A percentile compares a stretch with the other conserved stretches of the same genome.
These are phyloP conservation scores for Bombus difficillimus DNA, from an alignment of 1,140 invertebrate species.

Conservation along the genomic window DNA sequence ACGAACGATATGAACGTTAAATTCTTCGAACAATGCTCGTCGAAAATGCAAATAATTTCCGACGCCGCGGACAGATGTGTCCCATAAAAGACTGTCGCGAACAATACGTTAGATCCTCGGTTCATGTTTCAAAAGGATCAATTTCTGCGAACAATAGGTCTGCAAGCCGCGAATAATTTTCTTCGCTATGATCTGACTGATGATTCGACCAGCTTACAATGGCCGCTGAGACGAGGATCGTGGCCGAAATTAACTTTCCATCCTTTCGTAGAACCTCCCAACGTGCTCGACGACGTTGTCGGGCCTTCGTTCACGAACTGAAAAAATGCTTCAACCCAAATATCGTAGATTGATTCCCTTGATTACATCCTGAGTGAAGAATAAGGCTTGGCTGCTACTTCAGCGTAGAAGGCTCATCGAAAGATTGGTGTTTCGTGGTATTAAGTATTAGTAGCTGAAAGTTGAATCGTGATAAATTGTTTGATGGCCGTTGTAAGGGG, in stretches of 20 bases:
- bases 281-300: neutral
- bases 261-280: neutral
- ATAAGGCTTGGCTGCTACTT: slow-evolving; percentile 17
- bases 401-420: neutral
- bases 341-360: slow-evolving; percentile 53
- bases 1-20: neutral
- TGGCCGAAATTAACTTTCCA: slow-evolving; percentile 26
- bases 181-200: neutral
- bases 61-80: neutral
- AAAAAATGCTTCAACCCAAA: slow-evolving; percentile 62
- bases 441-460: neutral
- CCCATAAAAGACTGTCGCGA: slow-evolving; percentile 11
- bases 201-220: neutral
- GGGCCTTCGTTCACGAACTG: neutral
- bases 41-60: slow-evolving; percentile 23
- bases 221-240: neutral
- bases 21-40: slow-evolving; percentile 17
- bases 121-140: slow-evolving; percentile 39
- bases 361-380: slow-evolving; percentile 56
- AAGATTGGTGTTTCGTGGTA: neutral
- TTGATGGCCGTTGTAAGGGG: neutral
- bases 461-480: neutral
- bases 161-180: slow-evolving; percentile 38
- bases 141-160: slow-evolving; percentile 27
- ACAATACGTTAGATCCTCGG: slow-evolving; percentile 36